Evolutionary conservation across 37 sponge, comb jelly and placozoan genomes (phyloP), one percentile per base, ranked within the genome.

Genomic region (Petrosia ficiformis): DNA sequence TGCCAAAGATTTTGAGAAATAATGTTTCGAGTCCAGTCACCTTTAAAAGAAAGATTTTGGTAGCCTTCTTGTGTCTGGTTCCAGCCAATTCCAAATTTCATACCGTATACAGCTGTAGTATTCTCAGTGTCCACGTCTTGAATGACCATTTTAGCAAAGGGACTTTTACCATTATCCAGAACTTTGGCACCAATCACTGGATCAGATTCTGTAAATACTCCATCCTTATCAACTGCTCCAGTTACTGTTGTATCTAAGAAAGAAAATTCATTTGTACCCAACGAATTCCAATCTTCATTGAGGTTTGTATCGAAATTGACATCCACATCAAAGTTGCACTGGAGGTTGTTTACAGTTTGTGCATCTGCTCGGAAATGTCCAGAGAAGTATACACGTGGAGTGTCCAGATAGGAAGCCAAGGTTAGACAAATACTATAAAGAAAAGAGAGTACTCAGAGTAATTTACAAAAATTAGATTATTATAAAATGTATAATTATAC

Each of bases 131-230:
- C 73, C 3, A 69, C 64, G 67, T 83, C 84, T n/a, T n/a, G n/a
- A n/a, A n/a, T n/a, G 28, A 58, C 61, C 38, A 83, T 36, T 59
- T 83, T 83, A 29, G 77, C 61, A 61, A 70, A 83, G 16, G 84
- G 77, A 3, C 24, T 33, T 2, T 70, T 71, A 2, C 52, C 21
- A 44, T 76, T 83, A 71, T 28, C 48, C 6, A 83, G 39, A 29
- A 83, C 58, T 39, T 4, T 2, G 1, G 36, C 36, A 21, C 66
- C 56, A 19, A 83, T 34, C 8, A 83, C 22, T 26, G 70, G 52
- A 69, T 76, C 72, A 39, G 29, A 0, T 30, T 11, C 10, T n/a
- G n/a, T n/a, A n/a, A n/a, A n/a, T n/a, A 3, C 25, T 6, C 81
- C 81, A 80, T 43, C 19, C 31, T 42, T 2, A 42, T 43, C 30